These are phyloP conservation scores for Thamnophis elegans DNA, from an alignment of 2,797 vertebrate species.

Conservation along the genomic window DNA sequence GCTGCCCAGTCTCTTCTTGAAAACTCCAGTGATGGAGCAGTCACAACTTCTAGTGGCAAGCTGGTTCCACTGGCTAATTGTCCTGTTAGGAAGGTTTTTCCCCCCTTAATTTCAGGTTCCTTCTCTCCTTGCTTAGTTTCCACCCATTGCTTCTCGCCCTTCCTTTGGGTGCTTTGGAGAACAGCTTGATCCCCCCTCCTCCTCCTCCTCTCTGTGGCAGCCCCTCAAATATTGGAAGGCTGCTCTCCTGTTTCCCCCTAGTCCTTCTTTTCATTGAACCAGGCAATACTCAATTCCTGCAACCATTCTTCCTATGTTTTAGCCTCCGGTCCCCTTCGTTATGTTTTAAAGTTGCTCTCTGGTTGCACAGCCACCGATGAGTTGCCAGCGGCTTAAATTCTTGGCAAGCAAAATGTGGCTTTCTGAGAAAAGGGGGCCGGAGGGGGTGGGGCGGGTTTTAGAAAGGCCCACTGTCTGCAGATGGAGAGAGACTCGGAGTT, in stretches of 20 bases:
- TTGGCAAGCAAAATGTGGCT: conserved; percentile 14
- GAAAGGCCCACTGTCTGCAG: conserved; percentile 1
- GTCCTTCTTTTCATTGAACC: background rate
- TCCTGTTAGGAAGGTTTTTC: background rate
- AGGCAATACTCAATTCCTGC: background rate
- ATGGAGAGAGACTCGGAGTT: background rate
- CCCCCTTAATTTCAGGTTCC: background rate
- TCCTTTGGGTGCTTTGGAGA: background rate
- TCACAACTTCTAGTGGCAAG: background rate
- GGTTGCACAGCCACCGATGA: background rate
- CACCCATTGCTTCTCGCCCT: background rate
- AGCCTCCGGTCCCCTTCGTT: background rate
- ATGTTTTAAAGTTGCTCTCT: background rate
- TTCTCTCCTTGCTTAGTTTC: background rate
- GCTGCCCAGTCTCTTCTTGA: background rate
- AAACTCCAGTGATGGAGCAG: background rate
- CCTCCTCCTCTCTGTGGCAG: fast-evolving
- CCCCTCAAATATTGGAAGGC: background rate
- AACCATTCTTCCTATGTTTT: background rate
- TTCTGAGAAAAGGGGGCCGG: conserved; percentile 37
- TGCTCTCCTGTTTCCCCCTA: background rate
- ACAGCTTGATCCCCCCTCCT: fast-evolving
- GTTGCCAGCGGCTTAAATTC: background rate
- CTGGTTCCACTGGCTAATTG: background rate
- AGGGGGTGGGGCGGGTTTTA: conserved; percentile 1